Conservation (phyloP, 2,797 vertebrate species). For the Paedocypris micromegethes region DNA sequence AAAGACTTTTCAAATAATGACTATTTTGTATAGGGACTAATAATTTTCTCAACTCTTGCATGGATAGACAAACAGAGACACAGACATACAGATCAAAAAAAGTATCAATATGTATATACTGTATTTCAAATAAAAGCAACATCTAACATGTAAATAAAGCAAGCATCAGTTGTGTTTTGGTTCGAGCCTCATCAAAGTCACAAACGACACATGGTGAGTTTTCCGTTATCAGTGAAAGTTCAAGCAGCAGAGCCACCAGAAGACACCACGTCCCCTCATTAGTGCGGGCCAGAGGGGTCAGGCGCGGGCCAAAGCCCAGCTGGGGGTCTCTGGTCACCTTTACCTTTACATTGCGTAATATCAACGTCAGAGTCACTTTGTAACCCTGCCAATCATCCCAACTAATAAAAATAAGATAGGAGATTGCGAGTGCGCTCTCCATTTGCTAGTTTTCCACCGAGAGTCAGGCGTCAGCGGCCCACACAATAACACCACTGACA, state of each 20-base stretch:
- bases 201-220: conserved; percentile 40
- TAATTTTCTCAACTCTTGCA: no score
- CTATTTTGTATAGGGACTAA: no score
- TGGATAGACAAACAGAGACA: not conserved
- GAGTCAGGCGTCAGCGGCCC: conserved; percentile 16
- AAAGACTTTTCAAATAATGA: no score
- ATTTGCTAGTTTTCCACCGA: conserved; percentile 35
- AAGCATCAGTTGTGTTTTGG: conserved; percentile 39
- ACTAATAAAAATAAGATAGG: no score
- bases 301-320: conserved; percentile 45
- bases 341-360: not conserved
- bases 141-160: conserved; percentile 29
- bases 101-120: no score
- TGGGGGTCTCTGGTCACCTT: conserved; percentile 37
- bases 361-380: no score
- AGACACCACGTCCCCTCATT: conserved; percentile 39
- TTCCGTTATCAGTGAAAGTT: conserved; percentile 50
- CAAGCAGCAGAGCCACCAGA: conserved; percentile 34
- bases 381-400: no score
- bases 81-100: not conserved
- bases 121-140: conserved; percentile 12
- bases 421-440: conserved; percentile 9
- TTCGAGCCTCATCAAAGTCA: conserved; percentile 39
- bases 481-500: conserved; percentile 58
- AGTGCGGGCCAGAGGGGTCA: conserved; percentile 47